Conservation (phyloP, 2,888 invertebrate genomes). For the Pollenia angustigena region DNA sequence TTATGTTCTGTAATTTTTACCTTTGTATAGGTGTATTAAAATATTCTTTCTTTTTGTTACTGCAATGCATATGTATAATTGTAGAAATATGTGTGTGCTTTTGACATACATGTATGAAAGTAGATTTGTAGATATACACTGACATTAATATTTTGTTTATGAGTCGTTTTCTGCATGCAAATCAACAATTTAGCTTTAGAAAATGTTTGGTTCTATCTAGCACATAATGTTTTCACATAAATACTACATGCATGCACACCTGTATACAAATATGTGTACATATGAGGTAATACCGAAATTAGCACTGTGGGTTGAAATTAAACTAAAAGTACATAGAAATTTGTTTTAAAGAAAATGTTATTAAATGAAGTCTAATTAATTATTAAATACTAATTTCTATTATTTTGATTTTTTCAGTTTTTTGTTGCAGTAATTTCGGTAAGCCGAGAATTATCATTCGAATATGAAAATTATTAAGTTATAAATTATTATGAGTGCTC, state of each 20-base stretch:
- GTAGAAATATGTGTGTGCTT: neutral
- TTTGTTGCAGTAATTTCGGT: no score
- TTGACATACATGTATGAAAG: neutral
- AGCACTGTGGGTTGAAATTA: slow-evolving; percentile 8
- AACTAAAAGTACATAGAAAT: neutral
- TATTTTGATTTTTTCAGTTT: no score
- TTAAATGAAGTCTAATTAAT: no score
- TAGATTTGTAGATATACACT: neutral
- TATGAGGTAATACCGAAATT: neutral
- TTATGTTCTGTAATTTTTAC: slow-evolving; percentile 6
- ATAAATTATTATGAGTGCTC: no score
- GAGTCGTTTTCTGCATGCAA: slow-evolving; percentile 54
- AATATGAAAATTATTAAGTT: no score
- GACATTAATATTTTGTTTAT: slow-evolving; percentile 14
- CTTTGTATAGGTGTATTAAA: slow-evolving; percentile 41
- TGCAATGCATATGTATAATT: neutral
- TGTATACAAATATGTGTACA: neutral
- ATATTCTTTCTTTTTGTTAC: neutral
- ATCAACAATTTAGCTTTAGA: slow-evolving; percentile 57
- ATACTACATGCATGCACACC: neutral
- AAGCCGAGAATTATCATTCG: no score
- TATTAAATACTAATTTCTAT: no score
- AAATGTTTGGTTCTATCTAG: slow-evolving; percentile 32
- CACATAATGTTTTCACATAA: slow-evolving; percentile 27
- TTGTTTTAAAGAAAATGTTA: neutral